Conservation (phyloP, 2,797 vertebrate species). For the Australoheros facetus region DNA sequence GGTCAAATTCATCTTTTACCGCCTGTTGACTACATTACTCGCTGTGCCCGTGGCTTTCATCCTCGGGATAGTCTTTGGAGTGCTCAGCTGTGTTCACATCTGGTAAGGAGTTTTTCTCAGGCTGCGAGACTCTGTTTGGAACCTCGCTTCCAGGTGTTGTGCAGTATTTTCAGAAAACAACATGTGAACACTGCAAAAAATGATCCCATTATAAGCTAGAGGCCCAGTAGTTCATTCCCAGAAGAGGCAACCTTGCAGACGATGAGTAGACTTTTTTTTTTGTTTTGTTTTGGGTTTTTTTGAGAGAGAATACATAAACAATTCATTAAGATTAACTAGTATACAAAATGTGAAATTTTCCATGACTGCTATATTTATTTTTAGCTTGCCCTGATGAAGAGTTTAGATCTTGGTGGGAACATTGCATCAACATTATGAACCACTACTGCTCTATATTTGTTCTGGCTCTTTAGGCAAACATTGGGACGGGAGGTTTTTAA, state of each 20-base stretch:
- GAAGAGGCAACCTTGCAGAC: neutral
- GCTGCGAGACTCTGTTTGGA: slow-evolving; percentile 6
- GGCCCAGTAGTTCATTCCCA: no score
- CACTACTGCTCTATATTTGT: neutral
- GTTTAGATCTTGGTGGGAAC: no score
- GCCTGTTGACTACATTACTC: slow-evolving; percentile 87
- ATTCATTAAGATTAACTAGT: neutral
- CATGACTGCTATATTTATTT: neutral
- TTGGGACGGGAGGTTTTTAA: slow-evolving; percentile 34
- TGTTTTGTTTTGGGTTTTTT: no score
- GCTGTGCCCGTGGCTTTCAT: slow-evolving; percentile 90
- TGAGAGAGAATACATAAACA: neutral
- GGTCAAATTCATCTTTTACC: slow-evolving; percentile 89
- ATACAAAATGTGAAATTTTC: neutral
- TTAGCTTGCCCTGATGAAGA: neutral
- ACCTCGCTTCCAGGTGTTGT: neutral
- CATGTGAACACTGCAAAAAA: neutral
- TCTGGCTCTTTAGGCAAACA: slow-evolving; percentile 32
- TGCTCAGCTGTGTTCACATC: slow-evolving; percentile 92
- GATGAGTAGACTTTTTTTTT: neutral
- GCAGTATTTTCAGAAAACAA: neutral
- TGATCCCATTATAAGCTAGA: neutral
- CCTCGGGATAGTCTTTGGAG: slow-evolving; percentile 86
- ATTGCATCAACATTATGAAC: neutral
- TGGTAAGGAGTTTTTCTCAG: slow-evolving; percentile 82